These are phyloP conservation scores for Lamellibrachia columna DNA, from an alignment of 2,888 invertebrate genomes.

Conservation along the genomic window DNA sequence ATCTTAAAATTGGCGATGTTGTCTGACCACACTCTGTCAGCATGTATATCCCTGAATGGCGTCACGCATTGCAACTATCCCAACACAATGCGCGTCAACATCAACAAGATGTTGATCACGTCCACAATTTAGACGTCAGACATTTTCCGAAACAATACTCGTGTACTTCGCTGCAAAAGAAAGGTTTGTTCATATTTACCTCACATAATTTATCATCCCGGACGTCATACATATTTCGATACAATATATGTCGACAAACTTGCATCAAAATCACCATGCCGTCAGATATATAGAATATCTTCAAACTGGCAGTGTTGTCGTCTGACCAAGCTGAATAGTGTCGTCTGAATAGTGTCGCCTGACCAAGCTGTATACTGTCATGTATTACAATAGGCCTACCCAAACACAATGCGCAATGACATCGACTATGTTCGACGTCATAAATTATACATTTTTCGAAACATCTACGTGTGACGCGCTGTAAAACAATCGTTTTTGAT, in stretches of 20 bases:
- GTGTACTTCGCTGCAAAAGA: no score
- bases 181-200: no score
- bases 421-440: no score
- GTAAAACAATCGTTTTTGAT: no score
- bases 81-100: not conserved
- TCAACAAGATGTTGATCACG: not conserved
- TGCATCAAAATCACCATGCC: not conserved
- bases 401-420: no score
- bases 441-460: no score
- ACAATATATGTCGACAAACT: not conserved
- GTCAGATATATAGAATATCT: slow-evolving; percentile 5
- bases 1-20: not conserved
- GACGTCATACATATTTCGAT: not conserved
- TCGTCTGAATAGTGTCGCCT: no score
- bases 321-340: no score
- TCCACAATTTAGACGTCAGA: not conserved
- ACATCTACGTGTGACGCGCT: no score
- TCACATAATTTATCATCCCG: no score
- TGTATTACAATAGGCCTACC: no score
- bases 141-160: not conserved
- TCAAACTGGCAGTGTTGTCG: not conserved
- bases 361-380: no score
- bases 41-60: not conserved
- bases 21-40: not conserved
- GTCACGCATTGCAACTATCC: not conserved